phyloP scores from a whole-genome alignment of 2,113 vertebrate species.

The Spilogale gracilis region DNA sequence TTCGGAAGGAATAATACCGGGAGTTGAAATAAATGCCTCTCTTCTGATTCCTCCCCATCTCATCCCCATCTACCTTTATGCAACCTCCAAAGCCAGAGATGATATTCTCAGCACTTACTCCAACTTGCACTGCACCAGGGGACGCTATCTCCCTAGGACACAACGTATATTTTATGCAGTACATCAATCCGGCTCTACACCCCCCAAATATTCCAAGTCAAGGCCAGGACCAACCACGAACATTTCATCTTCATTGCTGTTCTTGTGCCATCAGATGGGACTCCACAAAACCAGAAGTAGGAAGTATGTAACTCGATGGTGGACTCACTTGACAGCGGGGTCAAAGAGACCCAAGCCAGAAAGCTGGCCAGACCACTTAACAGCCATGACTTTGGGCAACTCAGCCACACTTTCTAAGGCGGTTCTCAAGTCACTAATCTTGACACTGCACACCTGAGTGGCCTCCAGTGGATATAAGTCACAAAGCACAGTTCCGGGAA shows the following conservation, averaged over 20 bases:
- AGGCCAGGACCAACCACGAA: background rate
- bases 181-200: background rate
- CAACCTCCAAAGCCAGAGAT: background rate
- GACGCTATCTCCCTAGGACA: background rate
- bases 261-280: background rate
- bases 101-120: background rate
- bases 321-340: background rate
- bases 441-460: background rate
- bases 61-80: background rate
- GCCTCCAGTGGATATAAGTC: background rate
- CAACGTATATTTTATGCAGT: background rate
- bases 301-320: background rate
- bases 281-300: background rate
- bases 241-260: background rate
- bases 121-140: accelerated
- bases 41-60: accelerated
- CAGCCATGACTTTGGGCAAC: background rate
- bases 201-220: background rate
- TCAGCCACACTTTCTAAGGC: background rate
- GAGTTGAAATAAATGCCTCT: background rate
- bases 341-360: background rate
- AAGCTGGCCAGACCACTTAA: background rate
- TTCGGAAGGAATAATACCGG: background rate
- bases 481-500: background rate
- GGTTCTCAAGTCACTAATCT: background rate